A percentile compares a stretch with the other conserved stretches of the same genome.
phyloP scores from a whole-genome alignment of 2,113 vertebrate genomes.

The Gracilinanus agilis region DNA sequence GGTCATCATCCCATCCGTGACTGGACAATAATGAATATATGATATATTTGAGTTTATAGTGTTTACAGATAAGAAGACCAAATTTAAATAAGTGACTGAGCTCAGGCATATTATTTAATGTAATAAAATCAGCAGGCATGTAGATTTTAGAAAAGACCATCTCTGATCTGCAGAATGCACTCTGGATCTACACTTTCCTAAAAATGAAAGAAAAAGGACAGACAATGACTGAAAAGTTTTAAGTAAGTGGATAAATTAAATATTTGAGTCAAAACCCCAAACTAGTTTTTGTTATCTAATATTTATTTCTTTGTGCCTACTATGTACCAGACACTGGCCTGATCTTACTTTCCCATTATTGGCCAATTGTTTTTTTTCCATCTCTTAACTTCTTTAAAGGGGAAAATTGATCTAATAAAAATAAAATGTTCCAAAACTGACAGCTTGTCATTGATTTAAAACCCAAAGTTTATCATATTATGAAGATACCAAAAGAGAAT shows the following conservation, averaged over 20 bases:
- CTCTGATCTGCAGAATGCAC: not conserved
- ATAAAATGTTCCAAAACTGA: not conserved
- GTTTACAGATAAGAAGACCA: not conserved
- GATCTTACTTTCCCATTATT: slow-evolving; percentile 10
- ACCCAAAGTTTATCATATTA: slow-evolving; percentile 1
- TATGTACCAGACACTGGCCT: not conserved
- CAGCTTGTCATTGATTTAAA: not conserved
- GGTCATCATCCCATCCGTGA: rapidly evolving
- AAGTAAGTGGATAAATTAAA: not conserved
- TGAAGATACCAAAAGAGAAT: not conserved
- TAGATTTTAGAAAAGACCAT: not conserved
- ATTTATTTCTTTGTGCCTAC: not conserved
- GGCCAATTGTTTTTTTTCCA: not conserved
- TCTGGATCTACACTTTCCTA: not conserved
- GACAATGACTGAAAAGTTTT: not conserved
- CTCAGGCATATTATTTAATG: not conserved
- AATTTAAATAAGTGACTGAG: not conserved
- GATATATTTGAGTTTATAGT: not conserved
- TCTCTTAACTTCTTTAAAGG: slow-evolving; percentile 39
- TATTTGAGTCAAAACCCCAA: not conserved
- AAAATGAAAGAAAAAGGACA: not conserved
- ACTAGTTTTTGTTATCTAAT: not conserved
- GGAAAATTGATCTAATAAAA: slow-evolving; percentile 50
- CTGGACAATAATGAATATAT: not conserved
- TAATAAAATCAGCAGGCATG: not conserved